These are phyloP conservation scores for Girardia tigrina DNA, from an alignment of 2,888 invertebrate species.

Conservation along the genomic window DNA sequence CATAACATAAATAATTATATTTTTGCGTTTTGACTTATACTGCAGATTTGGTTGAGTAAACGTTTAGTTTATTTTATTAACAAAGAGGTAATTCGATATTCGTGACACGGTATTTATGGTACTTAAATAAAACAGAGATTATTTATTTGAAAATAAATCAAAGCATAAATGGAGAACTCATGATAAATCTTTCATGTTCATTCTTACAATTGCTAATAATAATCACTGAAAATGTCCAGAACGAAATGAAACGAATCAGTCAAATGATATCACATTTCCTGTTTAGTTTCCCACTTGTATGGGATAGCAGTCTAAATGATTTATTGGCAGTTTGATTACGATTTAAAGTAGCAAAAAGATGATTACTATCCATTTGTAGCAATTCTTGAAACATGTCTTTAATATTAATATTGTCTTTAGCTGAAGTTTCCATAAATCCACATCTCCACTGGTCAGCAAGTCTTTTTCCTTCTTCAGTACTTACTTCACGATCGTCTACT, in stretches of 20 bases:
- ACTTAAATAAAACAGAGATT: background rate
- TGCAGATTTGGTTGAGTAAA: too few species aligned
- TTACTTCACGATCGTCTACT: background rate
- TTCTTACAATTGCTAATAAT: background rate
- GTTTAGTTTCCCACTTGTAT: slow-evolving; percentile 12
- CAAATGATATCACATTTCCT: slow-evolving; percentile 8
- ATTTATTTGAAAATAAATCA: slow-evolving; percentile 17
- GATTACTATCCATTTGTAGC: slow-evolving; percentile 17
- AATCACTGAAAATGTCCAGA: background rate
- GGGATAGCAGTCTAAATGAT: background rate
- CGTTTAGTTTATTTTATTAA: too few species aligned
- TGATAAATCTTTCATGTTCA: background rate
- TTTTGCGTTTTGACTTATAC: too few species aligned
- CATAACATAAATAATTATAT: too few species aligned
- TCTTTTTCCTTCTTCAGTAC: background rate
- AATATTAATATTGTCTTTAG: background rate
- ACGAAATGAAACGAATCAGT: background rate
- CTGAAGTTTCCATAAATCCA: slow-evolving; percentile 15
- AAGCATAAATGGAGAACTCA: background rate
- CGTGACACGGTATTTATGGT: too few species aligned
- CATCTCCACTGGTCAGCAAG: background rate
- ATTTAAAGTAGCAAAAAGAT: slow-evolving; percentile 19
- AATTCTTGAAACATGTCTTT: slow-evolving; percentile 5
- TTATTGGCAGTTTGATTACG: slow-evolving; percentile 6
- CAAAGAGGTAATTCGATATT: too few species aligned